Evolutionary conservation across 2,888 invertebrate species (phyloP), one percentile per base, ranked within the genome.

Genomic region (Stenolophus ochropezus): DNA sequence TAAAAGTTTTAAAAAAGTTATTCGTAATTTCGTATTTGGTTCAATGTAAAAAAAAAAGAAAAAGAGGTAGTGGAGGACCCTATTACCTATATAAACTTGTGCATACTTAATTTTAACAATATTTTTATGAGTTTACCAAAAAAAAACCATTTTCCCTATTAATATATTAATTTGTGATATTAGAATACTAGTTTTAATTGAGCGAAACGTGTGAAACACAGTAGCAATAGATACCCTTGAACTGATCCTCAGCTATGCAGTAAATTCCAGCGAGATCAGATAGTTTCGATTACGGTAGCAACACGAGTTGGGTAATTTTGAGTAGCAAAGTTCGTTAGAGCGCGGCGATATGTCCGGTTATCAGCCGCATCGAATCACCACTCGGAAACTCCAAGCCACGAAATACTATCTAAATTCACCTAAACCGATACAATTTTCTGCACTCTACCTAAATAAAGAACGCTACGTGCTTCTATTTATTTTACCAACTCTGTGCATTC

Each of bases 301-400:
- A 69, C 27, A 25, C 25, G 6, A 69, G 65, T 33, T 69, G 18
- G 33, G 65, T 69, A 69, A 69, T 69, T 69, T 69, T 69, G 33
- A 20, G 65, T 14, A n/a, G 33, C 27, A 69, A 69, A 69, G 65
- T 69, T 69, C 14, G 65, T 69, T 69, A 33, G 65, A 69, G 42
- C n/a, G 14, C 42, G 16, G 65, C 4, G 18, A 69, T 69, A 69
- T 69, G 65, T 69, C 8, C 33, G 33, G 42, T 69, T 42, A 69
- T 69, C 65, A 69, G 65, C 27, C 18, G 33, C 14, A 69, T 69
- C 65, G 61, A 25, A 61, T 69, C 18, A 33, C 27, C 27, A 33
- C 33, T 18, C 27, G 14, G 18, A 18, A 69, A 61, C n/a, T 16
- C 23, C 5, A 14, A 16, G 27, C 65, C 65, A 69, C 65, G n/a